phyloP scores from a whole-genome alignment of 2,888 invertebrate genomes.

The Drosophila aldrichi region DNA sequence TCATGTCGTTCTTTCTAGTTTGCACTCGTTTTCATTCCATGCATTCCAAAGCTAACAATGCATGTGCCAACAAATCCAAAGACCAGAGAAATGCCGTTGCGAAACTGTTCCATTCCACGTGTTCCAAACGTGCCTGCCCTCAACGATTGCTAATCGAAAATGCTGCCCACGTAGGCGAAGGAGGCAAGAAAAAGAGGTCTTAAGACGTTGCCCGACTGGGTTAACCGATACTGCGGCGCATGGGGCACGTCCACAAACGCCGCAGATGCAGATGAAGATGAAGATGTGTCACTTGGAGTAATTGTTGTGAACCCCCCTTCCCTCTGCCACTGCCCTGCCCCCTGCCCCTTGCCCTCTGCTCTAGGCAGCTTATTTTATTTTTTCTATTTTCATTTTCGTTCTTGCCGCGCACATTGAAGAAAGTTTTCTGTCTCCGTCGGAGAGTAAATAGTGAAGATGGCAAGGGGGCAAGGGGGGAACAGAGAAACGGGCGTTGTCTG shows the following conservation, averaged over 20 bases:
- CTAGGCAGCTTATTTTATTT: slow-evolving; percentile 43
- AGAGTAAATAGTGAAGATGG: not conserved
- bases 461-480: not conserved
- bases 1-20: not conserved
- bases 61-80: not conserved
- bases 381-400: slow-evolving; percentile 49
- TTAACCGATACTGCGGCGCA: slow-evolving; percentile 21
- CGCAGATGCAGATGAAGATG: slow-evolving; percentile 26
- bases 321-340: slow-evolving; percentile 9
- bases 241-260: slow-evolving; percentile 40
- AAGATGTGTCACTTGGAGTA: slow-evolving; percentile 74
- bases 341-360: slow-evolving; percentile 7
- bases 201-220: slow-evolving; percentile 31
- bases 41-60: not conserved
- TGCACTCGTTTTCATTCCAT: not conserved
- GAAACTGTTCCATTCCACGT: slow-evolving; percentile 17
- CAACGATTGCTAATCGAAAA: slow-evolving; percentile 53
- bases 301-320: slow-evolving; percentile 55
- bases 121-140: slow-evolving; percentile 12
- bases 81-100: not conserved
- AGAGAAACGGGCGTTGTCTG: slow-evolving; percentile 13
- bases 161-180: slow-evolving; percentile 60
- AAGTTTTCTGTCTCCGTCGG: slow-evolving; percentile 40
- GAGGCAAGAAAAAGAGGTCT: slow-evolving; percentile 7
- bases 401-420: slow-evolving; percentile 37